These are phyloP conservation scores for Erpornis zantholeuca DNA, from an alignment of 2,113 vertebrate species.

Conservation along the genomic window DNA sequence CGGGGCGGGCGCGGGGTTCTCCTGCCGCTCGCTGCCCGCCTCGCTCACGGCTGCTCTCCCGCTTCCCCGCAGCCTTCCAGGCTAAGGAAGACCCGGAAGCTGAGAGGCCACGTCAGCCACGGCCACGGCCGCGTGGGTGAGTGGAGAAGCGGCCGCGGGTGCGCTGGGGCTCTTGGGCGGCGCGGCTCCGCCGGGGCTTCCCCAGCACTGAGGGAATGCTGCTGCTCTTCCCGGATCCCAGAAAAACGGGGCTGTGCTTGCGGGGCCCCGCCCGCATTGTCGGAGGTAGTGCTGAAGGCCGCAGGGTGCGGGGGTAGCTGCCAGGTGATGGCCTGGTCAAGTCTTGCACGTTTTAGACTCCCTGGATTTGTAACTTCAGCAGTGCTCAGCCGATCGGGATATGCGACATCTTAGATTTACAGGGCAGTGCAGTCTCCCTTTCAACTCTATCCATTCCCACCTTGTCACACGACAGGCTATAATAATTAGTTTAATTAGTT, in stretches of 20 bases:
- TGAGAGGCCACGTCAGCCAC: slow-evolving; percentile 89
- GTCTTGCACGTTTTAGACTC: rapidly evolving
- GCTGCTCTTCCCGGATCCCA: rapidly evolving
- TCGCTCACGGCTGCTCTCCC: not conserved
- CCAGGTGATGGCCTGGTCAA: rapidly evolving
- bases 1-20: rapidly evolving
- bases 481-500: not conserved
- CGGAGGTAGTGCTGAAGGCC: not conserved
- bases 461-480: rapidly evolving
- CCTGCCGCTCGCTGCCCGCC: rapidly evolving
- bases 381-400: rapidly evolving
- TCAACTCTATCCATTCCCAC: rapidly evolving
- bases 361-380: rapidly evolving
- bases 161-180: rapidly evolving
- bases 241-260: rapidly evolving
- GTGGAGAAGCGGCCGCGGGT: not conserved
- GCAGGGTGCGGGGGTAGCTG: rapidly evolving
- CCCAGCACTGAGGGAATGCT: rapidly evolving
- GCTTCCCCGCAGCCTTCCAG: slow-evolving; percentile 75
- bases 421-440: rapidly evolving
- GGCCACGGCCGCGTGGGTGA: slow-evolving; percentile 89
- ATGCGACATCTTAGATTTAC: rapidly evolving
- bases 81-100: slow-evolving; percentile 86
- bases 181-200: rapidly evolving
- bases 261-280: rapidly evolving